A percentile compares a stretch with the other conserved stretches of the same genome.
Evolutionary conservation across 2,113 vertebrate genomes (phyloP).

Genomic region (Steatornis caripensis): DNA sequence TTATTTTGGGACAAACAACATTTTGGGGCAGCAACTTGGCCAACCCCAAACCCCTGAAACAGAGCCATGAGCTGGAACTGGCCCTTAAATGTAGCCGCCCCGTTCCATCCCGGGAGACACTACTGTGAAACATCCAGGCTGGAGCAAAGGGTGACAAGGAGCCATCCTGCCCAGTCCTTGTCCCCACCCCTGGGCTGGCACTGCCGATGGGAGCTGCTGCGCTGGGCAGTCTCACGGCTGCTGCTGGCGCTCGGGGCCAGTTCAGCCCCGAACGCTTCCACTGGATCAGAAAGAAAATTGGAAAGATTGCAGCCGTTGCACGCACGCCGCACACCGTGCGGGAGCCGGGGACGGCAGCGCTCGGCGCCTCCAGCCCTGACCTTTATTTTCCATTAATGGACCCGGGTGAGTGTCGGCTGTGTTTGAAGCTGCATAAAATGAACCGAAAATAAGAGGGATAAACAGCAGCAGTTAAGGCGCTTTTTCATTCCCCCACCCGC

Average conservation of each 20-base stretch:
- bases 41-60: fast-evolving
- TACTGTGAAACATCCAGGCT: fast-evolving
- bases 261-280: background rate
- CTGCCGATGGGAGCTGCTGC: background rate
- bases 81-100: fast-evolving
- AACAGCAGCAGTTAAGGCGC: slow-evolving; percentile 55
- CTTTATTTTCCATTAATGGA: slow-evolving; percentile 72
- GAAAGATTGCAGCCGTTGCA: background rate
- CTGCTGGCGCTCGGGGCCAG: background rate
- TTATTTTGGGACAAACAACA: background rate
- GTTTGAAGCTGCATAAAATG: slow-evolving; percentile 64
- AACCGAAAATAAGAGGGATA: slow-evolving; percentile 57
- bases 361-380: slow-evolving; percentile 51
- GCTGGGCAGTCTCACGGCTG: background rate
- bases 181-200: background rate
- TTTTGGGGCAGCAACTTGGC: background rate
- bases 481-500: too few species aligned
- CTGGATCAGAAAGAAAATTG: slow-evolving; percentile 31
- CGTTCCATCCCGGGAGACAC: background rate
- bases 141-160: background rate
- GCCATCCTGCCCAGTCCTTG: background rate
- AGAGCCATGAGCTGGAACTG: background rate
- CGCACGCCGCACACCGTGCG: background rate
- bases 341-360: background rate
- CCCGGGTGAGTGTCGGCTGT: background rate